phyloP scores from a whole-genome alignment of 2,113 vertebrate species.

The Limnothrissa miodon region DNA sequence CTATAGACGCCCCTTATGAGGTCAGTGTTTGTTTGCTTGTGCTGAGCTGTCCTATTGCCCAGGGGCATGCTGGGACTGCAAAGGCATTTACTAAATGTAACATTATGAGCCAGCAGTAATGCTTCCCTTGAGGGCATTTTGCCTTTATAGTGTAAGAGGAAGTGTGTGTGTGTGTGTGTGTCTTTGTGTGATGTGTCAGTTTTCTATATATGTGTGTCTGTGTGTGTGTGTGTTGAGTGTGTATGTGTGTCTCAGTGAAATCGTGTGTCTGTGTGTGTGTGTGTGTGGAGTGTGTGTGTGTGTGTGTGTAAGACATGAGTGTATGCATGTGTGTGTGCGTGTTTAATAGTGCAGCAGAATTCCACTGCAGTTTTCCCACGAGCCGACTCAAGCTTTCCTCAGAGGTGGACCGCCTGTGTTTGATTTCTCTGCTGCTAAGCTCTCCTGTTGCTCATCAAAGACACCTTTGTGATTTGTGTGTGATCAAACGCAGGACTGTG shows the following conservation, averaged over 20 bases:
- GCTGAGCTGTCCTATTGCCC: not conserved
- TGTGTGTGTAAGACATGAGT: not conserved
- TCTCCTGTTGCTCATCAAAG: slow-evolving; percentile 13
- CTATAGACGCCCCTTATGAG: not conserved
- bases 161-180: slow-evolving; percentile 8
- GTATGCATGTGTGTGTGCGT: not conserved
- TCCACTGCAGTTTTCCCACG: not conserved
- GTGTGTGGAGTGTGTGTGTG: not conserved
- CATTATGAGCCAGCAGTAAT: slow-evolving; percentile 10
- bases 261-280: not conserved
- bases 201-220: too few relatives aligned
- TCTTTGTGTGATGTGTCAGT: too few relatives aligned
- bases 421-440: not conserved
- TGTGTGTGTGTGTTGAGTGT: not conserved
- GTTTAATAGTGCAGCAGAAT: slow-evolving; percentile 1
- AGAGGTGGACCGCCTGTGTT: not conserved
- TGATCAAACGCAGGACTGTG: not conserved
- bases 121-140: not conserved
- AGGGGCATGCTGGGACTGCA: not conserved
- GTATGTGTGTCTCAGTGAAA: not conserved
- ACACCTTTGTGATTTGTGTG: not conserved
- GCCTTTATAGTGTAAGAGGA: not conserved
- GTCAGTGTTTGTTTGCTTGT: slow-evolving; percentile 6
- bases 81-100: not conserved
- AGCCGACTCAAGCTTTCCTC: not conserved